phyloP scores from a whole-genome alignment of 1,140 invertebrate genomes.

The Lysiphlebus fabarum region DNA sequence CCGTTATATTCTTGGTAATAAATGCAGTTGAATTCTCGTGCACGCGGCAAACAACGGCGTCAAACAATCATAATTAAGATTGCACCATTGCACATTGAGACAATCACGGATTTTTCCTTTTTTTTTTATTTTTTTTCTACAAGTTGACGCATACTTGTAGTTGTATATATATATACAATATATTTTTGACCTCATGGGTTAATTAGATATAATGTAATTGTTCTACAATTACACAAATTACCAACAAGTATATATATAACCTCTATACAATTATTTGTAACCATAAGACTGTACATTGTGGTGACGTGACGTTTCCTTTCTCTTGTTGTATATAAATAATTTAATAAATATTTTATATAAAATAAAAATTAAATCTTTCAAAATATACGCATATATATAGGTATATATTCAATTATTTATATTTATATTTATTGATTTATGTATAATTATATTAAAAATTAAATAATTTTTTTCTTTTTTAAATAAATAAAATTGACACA shows the following conservation, averaged over 20 bases:
- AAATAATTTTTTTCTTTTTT: no score
- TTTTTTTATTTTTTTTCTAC: neutral
- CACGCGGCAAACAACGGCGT: conserved; percentile 22
- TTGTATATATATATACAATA: no score
- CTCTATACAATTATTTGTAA: conserved; percentile 16
- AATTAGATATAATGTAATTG: conserved; percentile 55
- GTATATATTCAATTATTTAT: no score
- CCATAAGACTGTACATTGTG: no score
- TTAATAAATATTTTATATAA: neutral
- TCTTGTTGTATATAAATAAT: neutral
- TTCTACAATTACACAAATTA: conserved; percentile 47
- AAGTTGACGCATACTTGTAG: neutral
- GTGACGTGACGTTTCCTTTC: conserved; percentile 4
- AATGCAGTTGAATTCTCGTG: conserved; percentile 24
- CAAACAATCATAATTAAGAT: conserved; percentile 46
- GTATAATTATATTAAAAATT: no score
- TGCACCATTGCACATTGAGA: conserved; percentile 37
- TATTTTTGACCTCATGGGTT: conserved; percentile 41
- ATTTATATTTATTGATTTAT: no score
- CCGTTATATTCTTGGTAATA: conserved; percentile 15
- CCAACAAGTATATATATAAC: conserved; percentile 39
- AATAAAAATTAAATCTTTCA: neutral
- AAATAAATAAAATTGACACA: conserved; percentile 7
- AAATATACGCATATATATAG: no score
- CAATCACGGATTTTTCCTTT: conserved; percentile 36